A percentile compares a stretch with the other conserved stretches of the same genome.
phyloP scores from a whole-genome alignment of 1,140 invertebrate genomes.

The Caenorhabditis inopinata region DNA sequence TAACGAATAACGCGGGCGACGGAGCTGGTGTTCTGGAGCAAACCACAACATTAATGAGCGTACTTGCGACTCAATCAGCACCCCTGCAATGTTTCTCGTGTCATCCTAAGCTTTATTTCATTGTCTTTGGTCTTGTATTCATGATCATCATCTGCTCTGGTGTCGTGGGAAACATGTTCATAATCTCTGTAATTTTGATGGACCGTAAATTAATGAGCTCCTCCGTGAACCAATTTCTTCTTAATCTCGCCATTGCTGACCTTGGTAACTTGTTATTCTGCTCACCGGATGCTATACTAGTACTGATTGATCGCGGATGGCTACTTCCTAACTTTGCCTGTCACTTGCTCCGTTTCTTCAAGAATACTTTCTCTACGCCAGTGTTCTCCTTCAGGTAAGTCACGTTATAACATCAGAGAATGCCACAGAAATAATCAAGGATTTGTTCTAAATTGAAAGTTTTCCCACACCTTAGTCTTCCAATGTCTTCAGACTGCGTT shows the following conservation, averaged over 20 bases:
- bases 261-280: slow-evolving; percentile 51
- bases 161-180: slow-evolving; percentile 41
- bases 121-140: slow-evolving; percentile 33
- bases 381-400: slow-evolving; percentile 49
- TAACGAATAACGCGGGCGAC: neutral
- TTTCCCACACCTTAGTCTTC: neutral
- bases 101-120: neutral
- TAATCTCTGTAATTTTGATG: slow-evolving; percentile 42
- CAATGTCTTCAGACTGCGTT: neutral
- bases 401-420: neutral
- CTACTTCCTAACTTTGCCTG: slow-evolving; percentile 43
- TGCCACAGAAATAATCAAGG: neutral
- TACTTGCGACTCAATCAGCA: neutral
- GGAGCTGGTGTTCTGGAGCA: neutral
- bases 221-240: slow-evolving; percentile 49
- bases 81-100: slow-evolving; percentile 12
- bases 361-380: slow-evolving; percentile 52
- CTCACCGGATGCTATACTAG: slow-evolving; percentile 44
- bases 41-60: neutral
- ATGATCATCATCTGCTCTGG: slow-evolving; percentile 37
- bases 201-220: slow-evolving; percentile 43
- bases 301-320: slow-evolving; percentile 49
- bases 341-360: slow-evolving; percentile 48
- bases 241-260: slow-evolving; percentile 52
- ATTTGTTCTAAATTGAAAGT: neutral